Percentiles rank a stretch among this genome's conserved stretches.
Conservation (phyloP, 2,797 vertebrate species). For the Acrossocheilus wenchowensis region DNA sequence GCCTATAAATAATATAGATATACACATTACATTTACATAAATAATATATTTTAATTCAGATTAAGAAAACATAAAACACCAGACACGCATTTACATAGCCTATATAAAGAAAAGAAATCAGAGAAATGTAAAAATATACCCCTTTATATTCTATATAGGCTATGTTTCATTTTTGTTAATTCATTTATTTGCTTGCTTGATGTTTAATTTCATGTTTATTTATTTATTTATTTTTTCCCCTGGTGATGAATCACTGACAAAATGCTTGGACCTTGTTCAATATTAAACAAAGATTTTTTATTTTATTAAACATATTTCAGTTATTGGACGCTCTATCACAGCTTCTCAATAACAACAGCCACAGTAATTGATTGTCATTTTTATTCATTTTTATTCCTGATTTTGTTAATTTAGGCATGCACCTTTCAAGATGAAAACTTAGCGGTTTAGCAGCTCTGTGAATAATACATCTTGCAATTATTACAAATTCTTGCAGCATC, state of each 20-base stretch:
- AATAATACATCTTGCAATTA: constrained; percentile 13
- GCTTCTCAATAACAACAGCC: not conserved
- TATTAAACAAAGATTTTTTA: not conserved
- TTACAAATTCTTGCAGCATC: constrained; percentile 8
- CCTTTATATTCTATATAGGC: not conserved
- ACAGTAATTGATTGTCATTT: not conserved
- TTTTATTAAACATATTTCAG: not conserved
- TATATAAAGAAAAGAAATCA: no score
- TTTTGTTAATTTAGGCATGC: not conserved
- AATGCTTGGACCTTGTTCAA: not conserved
- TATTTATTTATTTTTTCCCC: not conserved
- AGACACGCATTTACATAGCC: no score
- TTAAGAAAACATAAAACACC: no score
- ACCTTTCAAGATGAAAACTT: constrained; percentile 6
- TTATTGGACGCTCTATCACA: not conserved
- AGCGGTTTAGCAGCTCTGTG: constrained; percentile 5
- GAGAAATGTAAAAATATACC: not conserved
- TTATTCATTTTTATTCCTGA: not conserved
- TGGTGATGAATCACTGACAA: not conserved
- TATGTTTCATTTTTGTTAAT: not conserved
- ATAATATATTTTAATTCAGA: no score
- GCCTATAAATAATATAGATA: no score
- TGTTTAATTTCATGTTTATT: not conserved
- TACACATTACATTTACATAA: no score
- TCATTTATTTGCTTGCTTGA: not conserved